Base-by-base conservation (phyloP, 2,888 invertebrate species). In the Cephus nigrinus region DNA sequence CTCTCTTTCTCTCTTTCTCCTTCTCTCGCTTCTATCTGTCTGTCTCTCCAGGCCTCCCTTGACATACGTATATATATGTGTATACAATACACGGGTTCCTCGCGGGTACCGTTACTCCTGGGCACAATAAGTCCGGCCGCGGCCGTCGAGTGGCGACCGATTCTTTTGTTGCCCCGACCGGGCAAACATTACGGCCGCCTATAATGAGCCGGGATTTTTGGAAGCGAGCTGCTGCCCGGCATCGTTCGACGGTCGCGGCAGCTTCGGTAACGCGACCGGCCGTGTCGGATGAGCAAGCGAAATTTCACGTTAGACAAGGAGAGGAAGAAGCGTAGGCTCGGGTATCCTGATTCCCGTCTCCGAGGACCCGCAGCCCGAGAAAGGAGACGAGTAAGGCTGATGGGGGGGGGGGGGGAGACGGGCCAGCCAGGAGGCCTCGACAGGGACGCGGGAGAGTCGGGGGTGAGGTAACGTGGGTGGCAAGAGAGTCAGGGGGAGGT, bases 171-270 rank as follows among this genome's bases (percentile, higher is more conserved):
- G 75, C 75, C 34, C 80, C 79, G 81, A 82, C 82, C 81, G 81
- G 31, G 69, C 69, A 69, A 69, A 69, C 69, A 32, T 69, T 69
- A 69, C 69, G 84, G 84, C 85, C 84, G 85, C 86, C 86, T 89
- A 88, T 88, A 89, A 89, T 89, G 89, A 89, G 88, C 85, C 86
- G 86, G 87, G 87, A 88, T 88, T 86, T 87, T 33, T 84, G 86
- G 84, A 85, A 85, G 85, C 84, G 87, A 77, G 40, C 33, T 23
- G 40, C 40, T 23, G 40, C 5, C 40, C 40, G 40, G 15, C 40
- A 0, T 5, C 40, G 40, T 40, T 1, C 40, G 40, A 69, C 69
- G 69, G 32, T 69, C 69, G 69, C 5, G 40, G 40, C 69, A 1
- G 30, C 30, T 69, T 4, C 69, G 73, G 78, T 34, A 76, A 79